Percentiles rank a stretch among this genome's conserved stretches.
Conservation (phyloP, 2,797 vertebrate genomes). For the Carcharodon carcharias region DNA sequence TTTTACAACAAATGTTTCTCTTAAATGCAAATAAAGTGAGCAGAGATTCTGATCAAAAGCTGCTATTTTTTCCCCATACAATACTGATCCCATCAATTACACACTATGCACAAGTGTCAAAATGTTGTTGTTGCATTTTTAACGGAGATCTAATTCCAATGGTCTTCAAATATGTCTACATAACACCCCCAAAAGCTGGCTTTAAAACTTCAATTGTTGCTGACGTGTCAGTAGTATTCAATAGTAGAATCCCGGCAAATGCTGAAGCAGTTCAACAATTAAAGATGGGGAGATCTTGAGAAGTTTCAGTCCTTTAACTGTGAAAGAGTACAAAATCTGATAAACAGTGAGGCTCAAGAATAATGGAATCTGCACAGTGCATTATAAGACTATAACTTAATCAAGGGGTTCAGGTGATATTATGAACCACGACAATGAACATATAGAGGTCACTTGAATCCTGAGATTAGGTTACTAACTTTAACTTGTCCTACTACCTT, state of each 20-base stretch:
- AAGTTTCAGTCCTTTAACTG: slow-evolving; percentile 24
- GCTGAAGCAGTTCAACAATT: neutral
- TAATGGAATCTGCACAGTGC: slow-evolving; percentile 13
- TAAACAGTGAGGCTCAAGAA: neutral
- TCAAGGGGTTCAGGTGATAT: slow-evolving; percentile 28
- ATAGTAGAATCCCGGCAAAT: neutral
- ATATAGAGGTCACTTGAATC: neutral
- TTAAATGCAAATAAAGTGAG: slow-evolving; percentile 32
- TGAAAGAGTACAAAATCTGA: slow-evolving; percentile 16
- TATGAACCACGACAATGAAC: slow-evolving; percentile 26
- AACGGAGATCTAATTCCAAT: slow-evolving; percentile 5
- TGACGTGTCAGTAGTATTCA: neutral
- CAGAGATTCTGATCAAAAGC: slow-evolving; percentile 29
- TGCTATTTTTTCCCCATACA: neutral
- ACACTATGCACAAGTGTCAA: neutral
- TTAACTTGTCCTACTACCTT: neutral
- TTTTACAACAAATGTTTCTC: slow-evolving; percentile 25
- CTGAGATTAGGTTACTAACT: neutral
- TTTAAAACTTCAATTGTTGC: slow-evolving; percentile 1
- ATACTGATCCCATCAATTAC: slow-evolving; percentile 16
- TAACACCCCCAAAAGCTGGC: neutral
- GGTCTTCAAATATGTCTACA: neutral
- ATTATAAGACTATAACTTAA: slow-evolving; percentile 5
- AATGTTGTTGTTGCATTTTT: neutral
- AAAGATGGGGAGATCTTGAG: slow-evolving; percentile 17